phyloP scores from a whole-genome alignment of 2,113 vertebrate genomes.

The Mugil cephalus region DNA sequence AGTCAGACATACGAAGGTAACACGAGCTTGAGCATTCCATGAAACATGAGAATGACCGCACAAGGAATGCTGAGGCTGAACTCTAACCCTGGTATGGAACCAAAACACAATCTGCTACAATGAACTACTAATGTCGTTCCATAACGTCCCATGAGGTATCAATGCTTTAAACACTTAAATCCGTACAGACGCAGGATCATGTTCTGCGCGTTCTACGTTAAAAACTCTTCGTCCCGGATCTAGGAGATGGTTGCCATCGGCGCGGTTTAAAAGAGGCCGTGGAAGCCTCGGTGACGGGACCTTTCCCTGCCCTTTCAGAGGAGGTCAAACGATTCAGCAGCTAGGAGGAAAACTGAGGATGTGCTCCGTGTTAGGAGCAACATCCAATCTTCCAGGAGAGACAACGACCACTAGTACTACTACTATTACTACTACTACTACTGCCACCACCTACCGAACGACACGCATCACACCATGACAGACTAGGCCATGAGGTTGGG shows the following conservation, averaged over 20 bases:
- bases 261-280: constrained; percentile 8
- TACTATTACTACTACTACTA: constrained; percentile 31
- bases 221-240: constrained; percentile 42
- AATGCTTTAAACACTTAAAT: constrained; percentile 66
- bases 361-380: constrained; percentile 27
- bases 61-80: constrained; percentile 72
- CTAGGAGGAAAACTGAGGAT: constrained; percentile 41
- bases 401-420: constrained; percentile 32
- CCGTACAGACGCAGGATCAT: constrained; percentile 55
- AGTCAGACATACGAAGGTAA: constrained; percentile 92
- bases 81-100: constrained; percentile 79
- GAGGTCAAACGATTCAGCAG: constrained; percentile 66
- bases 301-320: constrained; percentile 35
- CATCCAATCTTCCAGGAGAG: constrained; percentile 47
- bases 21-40: constrained; percentile 88
- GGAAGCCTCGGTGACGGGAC: constrained; percentile 5
- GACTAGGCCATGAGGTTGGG: constrained; percentile 91
- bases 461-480: constrained; percentile 86
- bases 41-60: constrained; percentile 72
- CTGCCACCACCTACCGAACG: constrained; percentile 61
- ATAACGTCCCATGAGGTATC: constrained; percentile 76
- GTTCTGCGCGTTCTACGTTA: constrained; percentile 40
- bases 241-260: constrained; percentile 43
- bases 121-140: constrained; percentile 71
- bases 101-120: constrained; percentile 79